Percentiles rank a stretch among this genome's conserved stretches.
Evolutionary conservation across 2,888 invertebrate species (phyloP).

Genomic region (Epistrophe eligans): DNA sequence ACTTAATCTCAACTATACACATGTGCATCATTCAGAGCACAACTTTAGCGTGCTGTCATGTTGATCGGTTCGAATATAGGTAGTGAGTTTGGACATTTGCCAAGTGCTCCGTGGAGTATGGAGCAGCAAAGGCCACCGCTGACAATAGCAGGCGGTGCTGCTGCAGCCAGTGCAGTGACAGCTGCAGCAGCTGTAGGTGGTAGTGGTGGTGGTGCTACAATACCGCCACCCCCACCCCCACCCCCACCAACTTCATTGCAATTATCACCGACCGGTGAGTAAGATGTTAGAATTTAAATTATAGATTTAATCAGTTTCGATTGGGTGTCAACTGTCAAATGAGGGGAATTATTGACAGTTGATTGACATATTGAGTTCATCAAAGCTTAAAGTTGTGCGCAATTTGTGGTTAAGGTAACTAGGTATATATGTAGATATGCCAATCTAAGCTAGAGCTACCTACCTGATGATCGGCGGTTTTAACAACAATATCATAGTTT

Average conservation of each 20-base stretch:
- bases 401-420: conserved; percentile 4
- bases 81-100: conserved; percentile 79
- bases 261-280: conserved; percentile 86
- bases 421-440: too few species aligned
- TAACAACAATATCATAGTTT: too few species aligned
- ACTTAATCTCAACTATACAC: conserved; percentile 23
- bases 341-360: conserved; percentile 20
- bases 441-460: too few species aligned
- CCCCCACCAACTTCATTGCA: conserved; percentile 84
- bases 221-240: conserved; percentile 82
- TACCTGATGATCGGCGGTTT: too few species aligned
- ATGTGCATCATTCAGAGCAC: conserved; percentile 59
- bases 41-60: conserved; percentile 78
- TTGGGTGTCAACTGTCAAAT: conserved; percentile 29
- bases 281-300: background rate
- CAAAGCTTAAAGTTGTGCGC: conserved; percentile 30
- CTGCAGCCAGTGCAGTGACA: conserved; percentile 55
- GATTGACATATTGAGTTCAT: conserved; percentile 39
- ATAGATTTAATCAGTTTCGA: conserved; percentile 18
- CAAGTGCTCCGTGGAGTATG: conserved; percentile 80
- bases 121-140: conserved; percentile 78
- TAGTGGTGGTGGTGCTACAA: conserved; percentile 78
- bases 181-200: conserved; percentile 64
- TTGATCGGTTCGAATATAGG: conserved; percentile 80
- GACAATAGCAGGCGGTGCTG: conserved; percentile 44